Conservation (phyloP, 2,113 vertebrate genomes). For the Chionis minor region DNA sequence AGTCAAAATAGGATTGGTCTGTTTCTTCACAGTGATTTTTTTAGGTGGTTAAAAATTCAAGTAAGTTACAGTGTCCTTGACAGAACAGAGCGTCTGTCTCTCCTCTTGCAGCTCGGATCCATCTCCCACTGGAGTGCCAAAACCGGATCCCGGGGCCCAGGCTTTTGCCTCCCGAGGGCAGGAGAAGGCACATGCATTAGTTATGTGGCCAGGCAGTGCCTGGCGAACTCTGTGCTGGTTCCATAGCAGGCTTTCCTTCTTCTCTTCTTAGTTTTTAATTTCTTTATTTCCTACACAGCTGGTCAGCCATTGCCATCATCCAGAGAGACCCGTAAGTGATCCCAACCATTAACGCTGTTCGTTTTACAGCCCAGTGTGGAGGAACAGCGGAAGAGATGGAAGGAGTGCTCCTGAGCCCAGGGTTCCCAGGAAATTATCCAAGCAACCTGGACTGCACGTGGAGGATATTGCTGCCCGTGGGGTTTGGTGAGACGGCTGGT, state of each 20-base stretch:
- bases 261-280: not conserved
- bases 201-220: not conserved
- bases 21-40: not conserved
- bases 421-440: constrained; percentile 97
- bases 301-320: fast-evolving
- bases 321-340: not conserved
- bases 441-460: constrained; percentile 98
- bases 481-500: constrained; percentile 83
- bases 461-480: constrained; percentile 92
- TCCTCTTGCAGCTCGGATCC: not conserved
- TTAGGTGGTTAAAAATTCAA: not conserved
- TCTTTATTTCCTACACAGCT: not conserved
- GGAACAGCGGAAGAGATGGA: constrained; percentile 91
- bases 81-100: not conserved
- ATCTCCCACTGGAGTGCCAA: not conserved
- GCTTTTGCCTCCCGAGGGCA: not conserved
- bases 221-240: not conserved
- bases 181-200: not conserved
- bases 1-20: not conserved
- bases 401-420: constrained; percentile 95
- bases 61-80: not conserved
- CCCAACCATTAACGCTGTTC: not conserved
- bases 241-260: not conserved
- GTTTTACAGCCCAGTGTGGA: constrained; percentile 89
- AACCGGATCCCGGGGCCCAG: not conserved